Evolutionary conservation across 2,113 vertebrate genomes (phyloP).

Genomic region (Leptodactylus fuscus): DNA sequence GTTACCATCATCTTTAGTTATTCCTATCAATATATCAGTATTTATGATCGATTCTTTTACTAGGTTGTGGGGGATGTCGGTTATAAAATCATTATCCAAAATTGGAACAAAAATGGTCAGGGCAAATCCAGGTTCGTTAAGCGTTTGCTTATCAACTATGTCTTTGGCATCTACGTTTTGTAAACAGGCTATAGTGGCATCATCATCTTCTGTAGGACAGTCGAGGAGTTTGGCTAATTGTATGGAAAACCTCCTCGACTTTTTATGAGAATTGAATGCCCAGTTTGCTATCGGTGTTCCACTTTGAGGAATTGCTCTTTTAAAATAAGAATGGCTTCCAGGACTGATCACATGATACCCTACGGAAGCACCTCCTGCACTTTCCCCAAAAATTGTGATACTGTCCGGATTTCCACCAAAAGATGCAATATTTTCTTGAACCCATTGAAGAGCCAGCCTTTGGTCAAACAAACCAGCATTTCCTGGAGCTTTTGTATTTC

Average conservation of each 20-base stretch:
- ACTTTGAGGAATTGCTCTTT: slow-evolving; percentile 74
- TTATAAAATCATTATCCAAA: slow-evolving; percentile 64
- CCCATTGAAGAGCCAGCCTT: slow-evolving; percentile 73
- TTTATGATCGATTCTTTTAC: slow-evolving; percentile 63
- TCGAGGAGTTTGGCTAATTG: slow-evolving; percentile 66
- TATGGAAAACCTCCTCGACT: slow-evolving; percentile 61
- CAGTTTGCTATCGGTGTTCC: slow-evolving; percentile 69
- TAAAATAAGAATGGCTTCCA: slow-evolving; percentile 71
- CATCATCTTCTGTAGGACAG: not conserved
- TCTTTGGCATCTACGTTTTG: too few relatives aligned
- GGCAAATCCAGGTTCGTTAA: too few relatives aligned
- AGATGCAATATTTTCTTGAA: slow-evolving; percentile 72
- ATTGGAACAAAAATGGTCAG: too few relatives aligned
- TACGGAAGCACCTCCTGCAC: slow-evolving; percentile 73
- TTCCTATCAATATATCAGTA: slow-evolving; percentile 71
- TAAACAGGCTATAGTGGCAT: too few relatives aligned
- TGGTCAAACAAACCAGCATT: too few relatives aligned
- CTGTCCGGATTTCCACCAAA: slow-evolving; percentile 43
- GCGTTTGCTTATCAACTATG: too few relatives aligned
- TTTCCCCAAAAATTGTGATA: slow-evolving; percentile 77
- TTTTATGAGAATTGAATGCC: slow-evolving; percentile 60
- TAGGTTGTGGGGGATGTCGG: slow-evolving; percentile 65
- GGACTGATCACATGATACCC: slow-evolving; percentile 74
- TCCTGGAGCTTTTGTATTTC: too few relatives aligned
- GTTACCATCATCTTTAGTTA: slow-evolving; percentile 74